These are phyloP conservation scores for Alauda arvensis DNA, from an alignment of 2,797 vertebrate genomes.

Conservation along the genomic window DNA sequence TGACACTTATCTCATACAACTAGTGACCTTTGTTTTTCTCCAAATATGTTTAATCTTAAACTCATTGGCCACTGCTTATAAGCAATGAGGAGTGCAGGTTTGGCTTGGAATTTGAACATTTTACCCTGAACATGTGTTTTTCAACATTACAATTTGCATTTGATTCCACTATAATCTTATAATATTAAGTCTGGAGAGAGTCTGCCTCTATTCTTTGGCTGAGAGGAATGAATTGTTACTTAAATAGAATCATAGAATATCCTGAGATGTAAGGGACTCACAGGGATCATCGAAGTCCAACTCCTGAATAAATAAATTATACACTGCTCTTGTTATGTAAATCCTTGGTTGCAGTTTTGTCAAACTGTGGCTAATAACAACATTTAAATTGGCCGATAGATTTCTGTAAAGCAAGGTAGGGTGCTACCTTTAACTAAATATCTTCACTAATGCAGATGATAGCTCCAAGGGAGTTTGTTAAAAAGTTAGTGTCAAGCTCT, in stretches of 20 bases:
- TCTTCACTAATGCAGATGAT: constrained; percentile 67
- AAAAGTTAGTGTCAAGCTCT: constrained; percentile 68
- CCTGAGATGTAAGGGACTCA: background rate
- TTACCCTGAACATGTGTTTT: background rate
- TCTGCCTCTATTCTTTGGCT: background rate
- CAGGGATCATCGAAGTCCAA: background rate
- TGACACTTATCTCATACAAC: background rate
- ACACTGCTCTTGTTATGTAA: constrained; percentile 31
- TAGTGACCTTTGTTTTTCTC: background rate
- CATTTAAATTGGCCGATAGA: constrained; percentile 52
- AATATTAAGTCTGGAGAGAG: background rate
- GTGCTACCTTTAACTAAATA: constrained; percentile 67
- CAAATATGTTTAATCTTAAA: background rate
- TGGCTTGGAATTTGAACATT: background rate
- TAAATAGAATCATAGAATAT: background rate
- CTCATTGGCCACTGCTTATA: background rate
- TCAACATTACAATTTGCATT: background rate
- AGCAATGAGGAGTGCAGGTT: background rate
- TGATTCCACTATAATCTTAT: background rate
- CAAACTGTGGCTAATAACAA: constrained; percentile 44
- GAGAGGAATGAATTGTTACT: background rate
- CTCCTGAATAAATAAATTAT: constrained; percentile 1
- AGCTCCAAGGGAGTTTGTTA: constrained; percentile 59
- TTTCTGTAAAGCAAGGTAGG: constrained; percentile 47
- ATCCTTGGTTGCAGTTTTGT: constrained; percentile 36